Base-by-base conservation (phyloP, 2,113 vertebrate genomes). In the Australoheros scitulus region DNA sequence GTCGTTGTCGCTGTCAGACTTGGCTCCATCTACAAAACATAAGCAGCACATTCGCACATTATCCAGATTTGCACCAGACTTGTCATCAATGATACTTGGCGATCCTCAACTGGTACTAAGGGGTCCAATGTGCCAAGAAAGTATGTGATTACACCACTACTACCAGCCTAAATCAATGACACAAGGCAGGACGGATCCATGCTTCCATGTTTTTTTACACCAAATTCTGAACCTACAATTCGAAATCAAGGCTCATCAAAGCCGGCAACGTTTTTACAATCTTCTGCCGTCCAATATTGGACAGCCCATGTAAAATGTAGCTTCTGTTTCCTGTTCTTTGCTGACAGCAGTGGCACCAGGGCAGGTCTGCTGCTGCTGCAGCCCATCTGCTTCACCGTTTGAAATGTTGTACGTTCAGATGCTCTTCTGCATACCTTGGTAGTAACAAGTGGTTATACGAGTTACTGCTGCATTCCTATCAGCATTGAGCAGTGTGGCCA, bases 1-100 rank as follows among this genome's bases (percentile, higher is more conserved):
- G 77, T 97, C 97, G 17, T 97, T 97, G 20, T 99, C 97, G 36
- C 97, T 98, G 93, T 98, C 97, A 9, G 97, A 97, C 95, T 97
- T 98, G 89, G 94, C 95, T 61, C 92, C 94, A 76, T 99, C 98
- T 98, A 85, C 75, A 92, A 91, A 85, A 91, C 82, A 76, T 20
- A 81, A 29, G 32, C 74, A 60, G 57, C 11, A 0, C 0, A 11
- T 61, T 50, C 15, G 64, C 18, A 0, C 18, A 20, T 70, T 36
- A 70, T 47, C 36, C 36, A 41, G 2, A 41, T 2, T 14, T 68
- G 64, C 64, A 18, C 0, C 64, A 70, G 63, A 26, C 38, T 41
- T 41, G 38, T 68, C 38, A 68, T n/a, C 17, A 47, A 68, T 14
- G 43, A 26, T 38, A 38, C 63, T 68, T 8, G n/a, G 24, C 3